Percentiles rank a stretch among this genome's conserved stretches.
Evolutionary conservation across 2,888 invertebrate species (phyloP).

Genomic region (Pherbina coryleti): DNA sequence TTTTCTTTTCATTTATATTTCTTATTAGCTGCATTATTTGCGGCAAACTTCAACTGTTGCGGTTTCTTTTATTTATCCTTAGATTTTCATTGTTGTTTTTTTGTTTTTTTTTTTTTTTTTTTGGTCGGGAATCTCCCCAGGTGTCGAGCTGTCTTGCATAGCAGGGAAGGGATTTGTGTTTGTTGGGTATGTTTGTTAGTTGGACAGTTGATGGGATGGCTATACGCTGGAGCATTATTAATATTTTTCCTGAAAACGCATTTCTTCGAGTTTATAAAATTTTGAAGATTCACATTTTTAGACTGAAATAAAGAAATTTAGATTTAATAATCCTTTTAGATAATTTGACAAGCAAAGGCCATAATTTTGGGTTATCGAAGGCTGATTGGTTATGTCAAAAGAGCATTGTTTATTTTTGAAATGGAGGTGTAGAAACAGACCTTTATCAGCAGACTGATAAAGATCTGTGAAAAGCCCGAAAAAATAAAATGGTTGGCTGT

Average conservation of each 20-base stretch:
- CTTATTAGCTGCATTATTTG: constrained; percentile 50
- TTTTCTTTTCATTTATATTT: not conserved
- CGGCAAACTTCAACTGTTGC: constrained; percentile 26
- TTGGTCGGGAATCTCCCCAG: constrained; percentile 14
- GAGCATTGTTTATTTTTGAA: too few species aligned
- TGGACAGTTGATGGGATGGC: not conserved
- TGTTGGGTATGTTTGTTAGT: not conserved
- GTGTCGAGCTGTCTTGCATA: constrained; percentile 52
- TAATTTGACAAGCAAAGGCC: too few species aligned
- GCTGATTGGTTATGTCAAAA: too few species aligned
- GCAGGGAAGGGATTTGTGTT: constrained; percentile 49
- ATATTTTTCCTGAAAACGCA: not conserved
- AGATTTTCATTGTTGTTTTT: not conserved
- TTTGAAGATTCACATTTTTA: too few species aligned
- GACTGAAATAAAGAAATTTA: too few species aligned
- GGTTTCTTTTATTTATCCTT: constrained; percentile 23
- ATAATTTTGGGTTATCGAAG: too few species aligned
- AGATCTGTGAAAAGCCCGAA: too few species aligned
- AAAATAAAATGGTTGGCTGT: too few species aligned
- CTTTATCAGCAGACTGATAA: too few species aligned
- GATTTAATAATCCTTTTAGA: too few species aligned
- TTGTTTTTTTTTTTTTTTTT: not conserved
- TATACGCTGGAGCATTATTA: not conserved
- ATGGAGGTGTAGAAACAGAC: too few species aligned
- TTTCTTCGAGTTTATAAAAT: too few species aligned